Percentiles rank a stretch among this genome's conserved stretches.
phyloP scores from a whole-genome alignment of 1,140 invertebrate genomes.

The Eumaeus atala region DNA sequence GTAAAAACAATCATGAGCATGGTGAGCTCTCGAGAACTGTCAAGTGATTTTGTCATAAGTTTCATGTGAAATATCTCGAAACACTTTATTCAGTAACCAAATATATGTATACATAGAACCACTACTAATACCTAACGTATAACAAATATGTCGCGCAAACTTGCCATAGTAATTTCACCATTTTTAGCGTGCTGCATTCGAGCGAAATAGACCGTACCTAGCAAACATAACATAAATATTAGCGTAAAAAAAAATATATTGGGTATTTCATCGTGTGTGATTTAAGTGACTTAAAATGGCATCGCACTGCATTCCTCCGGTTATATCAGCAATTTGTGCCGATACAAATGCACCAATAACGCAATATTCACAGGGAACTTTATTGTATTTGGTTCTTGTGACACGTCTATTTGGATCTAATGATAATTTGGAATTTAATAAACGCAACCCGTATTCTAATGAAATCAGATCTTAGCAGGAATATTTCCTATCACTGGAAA shows the following conservation, averaged over 20 bases:
- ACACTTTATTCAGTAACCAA: too few species aligned
- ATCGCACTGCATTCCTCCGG: conserved; percentile 71
- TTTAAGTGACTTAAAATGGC: conserved; percentile 13
- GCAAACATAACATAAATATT: too few species aligned
- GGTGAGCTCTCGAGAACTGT: too few species aligned
- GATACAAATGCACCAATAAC: conserved; percentile 68
- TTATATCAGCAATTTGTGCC: conserved; percentile 72
- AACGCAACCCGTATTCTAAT: conserved; percentile 27
- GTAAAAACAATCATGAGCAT: too few species aligned
- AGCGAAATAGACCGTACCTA: too few species aligned
- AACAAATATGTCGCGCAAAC: too few species aligned
- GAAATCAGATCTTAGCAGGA: conserved; percentile 10
- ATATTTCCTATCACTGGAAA: conserved; percentile 9
- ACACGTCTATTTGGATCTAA: conserved; percentile 75
- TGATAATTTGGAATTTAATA: conserved; percentile 31
- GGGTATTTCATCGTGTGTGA: background rate
- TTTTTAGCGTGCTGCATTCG: too few species aligned
- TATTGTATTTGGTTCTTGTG: conserved; percentile 75
- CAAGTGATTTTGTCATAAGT: too few species aligned
- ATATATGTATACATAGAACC: too few species aligned
- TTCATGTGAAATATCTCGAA: too few species aligned
- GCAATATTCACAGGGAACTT: conserved; percentile 74
- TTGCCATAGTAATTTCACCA: too few species aligned
- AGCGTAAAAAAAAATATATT: conserved; percentile 1
- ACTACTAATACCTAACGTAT: too few species aligned